phyloP scores from a whole-genome alignment of 1,140 invertebrate species.

The Euura lappo region DNA sequence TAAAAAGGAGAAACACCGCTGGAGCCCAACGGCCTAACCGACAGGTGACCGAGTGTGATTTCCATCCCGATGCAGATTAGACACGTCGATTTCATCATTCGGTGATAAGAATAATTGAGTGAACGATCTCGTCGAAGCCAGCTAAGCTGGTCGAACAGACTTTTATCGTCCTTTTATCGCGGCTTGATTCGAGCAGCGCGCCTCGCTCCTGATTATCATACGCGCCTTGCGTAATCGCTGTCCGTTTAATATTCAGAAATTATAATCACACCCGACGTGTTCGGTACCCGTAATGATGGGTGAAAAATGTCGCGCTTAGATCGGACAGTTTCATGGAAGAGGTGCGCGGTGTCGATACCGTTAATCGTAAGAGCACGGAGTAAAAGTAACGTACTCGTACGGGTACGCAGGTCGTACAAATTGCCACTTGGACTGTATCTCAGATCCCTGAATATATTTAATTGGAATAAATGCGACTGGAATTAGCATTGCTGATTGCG shows the following conservation, averaged over 20 bases:
- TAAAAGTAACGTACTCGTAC: background rate
- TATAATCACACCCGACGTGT: background rate
- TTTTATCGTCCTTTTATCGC: background rate
- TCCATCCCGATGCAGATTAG: background rate
- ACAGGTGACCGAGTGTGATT: background rate
- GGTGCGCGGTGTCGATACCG: no score
- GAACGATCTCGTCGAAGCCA: background rate
- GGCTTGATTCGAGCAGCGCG: background rate
- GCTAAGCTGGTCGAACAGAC: background rate
- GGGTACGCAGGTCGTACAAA: constrained; percentile 40
- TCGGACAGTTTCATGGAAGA: no score
- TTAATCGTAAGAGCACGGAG: no score
- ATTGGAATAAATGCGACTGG: constrained; percentile 43
- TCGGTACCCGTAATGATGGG: background rate
- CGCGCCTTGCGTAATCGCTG: background rate
- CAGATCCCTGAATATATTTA: constrained; percentile 37
- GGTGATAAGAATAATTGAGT: background rate
- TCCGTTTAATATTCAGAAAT: constrained; percentile 1
- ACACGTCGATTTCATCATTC: background rate
- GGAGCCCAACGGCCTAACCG: background rate
- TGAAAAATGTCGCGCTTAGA: background rate
- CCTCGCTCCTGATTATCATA: background rate
- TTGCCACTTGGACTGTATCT: constrained; percentile 44
- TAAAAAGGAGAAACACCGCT: no score
- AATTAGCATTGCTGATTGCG: constrained; percentile 36